phyloP scores from a whole-genome alignment of 2,888 invertebrate genomes.

The Macrosoma leucophasiata region DNA sequence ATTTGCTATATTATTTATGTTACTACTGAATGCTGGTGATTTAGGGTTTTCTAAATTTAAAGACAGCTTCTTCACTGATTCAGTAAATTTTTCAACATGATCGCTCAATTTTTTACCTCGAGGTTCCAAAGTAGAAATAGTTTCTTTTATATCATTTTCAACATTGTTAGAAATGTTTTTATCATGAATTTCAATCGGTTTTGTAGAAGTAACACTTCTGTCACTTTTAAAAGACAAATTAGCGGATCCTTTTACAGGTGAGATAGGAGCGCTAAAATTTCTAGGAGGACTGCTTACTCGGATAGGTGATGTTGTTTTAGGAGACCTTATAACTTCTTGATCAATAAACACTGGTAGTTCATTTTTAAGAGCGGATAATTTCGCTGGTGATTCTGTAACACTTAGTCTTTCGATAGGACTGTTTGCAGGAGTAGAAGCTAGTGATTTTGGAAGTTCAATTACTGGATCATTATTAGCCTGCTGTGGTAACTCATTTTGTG shows the following conservation, averaged over 20 bases:
- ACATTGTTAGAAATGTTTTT: too few relatives aligned
- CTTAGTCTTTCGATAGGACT: slow-evolving; percentile 7
- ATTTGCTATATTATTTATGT: slow-evolving; percentile 55
- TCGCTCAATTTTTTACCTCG: slow-evolving; percentile 37
- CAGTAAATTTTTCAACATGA: slow-evolving; percentile 40
- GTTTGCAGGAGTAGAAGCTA: slow-evolving; percentile 4
- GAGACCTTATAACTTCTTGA: slow-evolving; percentile 7
- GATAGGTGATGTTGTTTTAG: slow-evolving; percentile 1
- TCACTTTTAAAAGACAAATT: slow-evolving; percentile 18
- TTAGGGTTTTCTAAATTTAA: slow-evolving; percentile 30
- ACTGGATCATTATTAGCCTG: too few relatives aligned
- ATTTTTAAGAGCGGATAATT: too few relatives aligned
- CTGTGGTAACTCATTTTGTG: slow-evolving; percentile 19
- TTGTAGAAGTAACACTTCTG: too few relatives aligned
- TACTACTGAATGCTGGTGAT: slow-evolving; percentile 35
- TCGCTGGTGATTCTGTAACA: too few relatives aligned
- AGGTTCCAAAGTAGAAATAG: slow-evolving; percentile 35
- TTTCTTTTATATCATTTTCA: slow-evolving; percentile 29
- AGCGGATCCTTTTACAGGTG: slow-evolving; percentile 11
- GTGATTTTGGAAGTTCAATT: too few relatives aligned
- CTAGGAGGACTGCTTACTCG: slow-evolving; percentile 4
- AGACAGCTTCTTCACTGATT: slow-evolving; percentile 39
- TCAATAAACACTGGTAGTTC: too few relatives aligned
- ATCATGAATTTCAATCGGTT: too few relatives aligned
- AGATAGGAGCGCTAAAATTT: slow-evolving; percentile 5